Evolutionary conservation across 2,113 vertebrate species (phyloP).

Genomic region (Pristiophorus japonicus): DNA sequence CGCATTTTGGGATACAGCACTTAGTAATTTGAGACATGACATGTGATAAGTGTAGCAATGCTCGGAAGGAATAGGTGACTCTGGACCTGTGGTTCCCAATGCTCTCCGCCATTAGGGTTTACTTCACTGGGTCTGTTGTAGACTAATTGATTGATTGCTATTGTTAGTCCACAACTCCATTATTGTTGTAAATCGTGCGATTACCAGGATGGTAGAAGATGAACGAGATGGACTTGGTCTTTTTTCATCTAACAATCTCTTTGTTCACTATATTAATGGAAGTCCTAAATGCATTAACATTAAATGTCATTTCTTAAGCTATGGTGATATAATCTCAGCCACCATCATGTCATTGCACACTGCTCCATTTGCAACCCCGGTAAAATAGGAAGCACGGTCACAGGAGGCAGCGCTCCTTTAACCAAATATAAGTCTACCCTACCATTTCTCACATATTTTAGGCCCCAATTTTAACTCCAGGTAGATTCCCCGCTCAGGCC

Average conservation of each 20-base stretch:
- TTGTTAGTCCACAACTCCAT: not conserved
- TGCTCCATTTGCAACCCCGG: not conserved
- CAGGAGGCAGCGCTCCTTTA: not conserved
- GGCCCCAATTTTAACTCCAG: too few species aligned
- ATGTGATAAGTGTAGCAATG: too few species aligned
- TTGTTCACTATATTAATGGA: not conserved
- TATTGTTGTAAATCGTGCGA: not conserved
- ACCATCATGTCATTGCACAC: not conserved
- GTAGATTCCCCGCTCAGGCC: too few species aligned
- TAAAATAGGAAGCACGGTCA: not conserved
- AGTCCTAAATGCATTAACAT: not conserved
- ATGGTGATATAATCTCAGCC: not conserved
- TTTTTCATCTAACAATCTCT: not conserved
- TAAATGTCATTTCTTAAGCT: not conserved
- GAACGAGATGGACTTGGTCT: not conserved
- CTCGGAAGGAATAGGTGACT: too few species aligned
- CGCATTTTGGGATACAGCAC: too few species aligned
- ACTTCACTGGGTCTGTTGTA: not conserved
- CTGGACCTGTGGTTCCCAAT: too few species aligned
- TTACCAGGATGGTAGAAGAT: not conserved
- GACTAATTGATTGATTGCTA: not conserved
- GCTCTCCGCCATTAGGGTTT: not conserved
- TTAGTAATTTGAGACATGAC: too few species aligned
- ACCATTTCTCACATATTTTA: not conserved
- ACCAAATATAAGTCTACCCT: not conserved